Base-by-base conservation (phyloP, 2,888 invertebrate genomes). In the Ryuthela nishihirai region DNA sequence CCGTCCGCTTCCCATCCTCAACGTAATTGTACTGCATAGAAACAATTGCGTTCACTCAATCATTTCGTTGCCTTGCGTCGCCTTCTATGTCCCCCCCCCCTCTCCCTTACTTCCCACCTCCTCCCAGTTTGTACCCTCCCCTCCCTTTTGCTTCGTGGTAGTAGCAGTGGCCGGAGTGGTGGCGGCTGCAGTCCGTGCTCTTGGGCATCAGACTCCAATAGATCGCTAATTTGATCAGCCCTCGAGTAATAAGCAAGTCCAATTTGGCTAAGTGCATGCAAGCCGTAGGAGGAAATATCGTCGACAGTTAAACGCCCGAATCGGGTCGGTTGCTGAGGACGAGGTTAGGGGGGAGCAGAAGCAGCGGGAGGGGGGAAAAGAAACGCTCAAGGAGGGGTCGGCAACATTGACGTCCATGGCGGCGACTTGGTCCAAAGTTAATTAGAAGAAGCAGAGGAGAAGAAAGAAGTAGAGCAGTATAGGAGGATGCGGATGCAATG, bases 191-290 rank as follows among this genome's bases (percentile, higher is more conserved):
- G n/a, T 24, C 34, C 20, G 32, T 46, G 39, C 48, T 43, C 38
- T 43, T 44, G 41, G 53, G 53, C 52, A 48, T 53, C 53, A 46
- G 17, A 50, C 54, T 54, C 60, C 52, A 43, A 61, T 47, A 50
- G 55, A 55, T 61, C 61, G 55, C 61, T 61, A 61, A 61, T 61
- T 61, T 52, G 55, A 61, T 61, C 61, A 61, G 45, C 52, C 46
- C 52, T 34, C 47, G 12, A 42, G 55, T 55, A 55, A 61, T 55
- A 55, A 55, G 61, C 55, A 24, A 44, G 48, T 55, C 53, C 61
- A 61, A 61, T 61, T 61, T 61, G 52, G 61, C 55, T 61, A 55
- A 61, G 55, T 55, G 61, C 55, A 54, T 61, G 61, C 55, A 55
- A 43, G 47, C 26, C 35, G 43, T 12, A 38, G 35, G 38, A 21